Conservation (phyloP, 2,797 vertebrate species). For the Pygocentrus nattereri region DNA sequence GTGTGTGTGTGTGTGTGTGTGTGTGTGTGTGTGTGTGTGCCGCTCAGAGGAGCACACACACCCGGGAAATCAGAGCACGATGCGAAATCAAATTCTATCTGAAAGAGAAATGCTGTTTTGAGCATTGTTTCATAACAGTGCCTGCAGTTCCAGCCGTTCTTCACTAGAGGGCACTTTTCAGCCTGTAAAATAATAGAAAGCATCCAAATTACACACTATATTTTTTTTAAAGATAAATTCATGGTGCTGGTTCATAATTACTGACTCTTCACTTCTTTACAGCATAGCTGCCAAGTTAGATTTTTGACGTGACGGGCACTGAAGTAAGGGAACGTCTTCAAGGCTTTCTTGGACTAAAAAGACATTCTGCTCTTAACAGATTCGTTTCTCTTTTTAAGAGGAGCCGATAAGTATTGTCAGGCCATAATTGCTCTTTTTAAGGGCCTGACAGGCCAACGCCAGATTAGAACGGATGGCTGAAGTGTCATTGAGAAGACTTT, state of each 20-base stretch:
- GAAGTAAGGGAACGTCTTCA: conserved; percentile 22
- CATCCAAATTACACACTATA: too few species aligned
- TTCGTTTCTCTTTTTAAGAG: conserved; percentile 35
- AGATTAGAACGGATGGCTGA: conserved; percentile 52
- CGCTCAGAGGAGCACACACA: conserved; percentile 3
- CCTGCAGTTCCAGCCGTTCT: conserved; percentile 33
- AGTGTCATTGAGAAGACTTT: conserved; percentile 50
- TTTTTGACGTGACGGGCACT: conserved; percentile 37
- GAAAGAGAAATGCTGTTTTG: not conserved
- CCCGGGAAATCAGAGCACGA: too few species aligned
- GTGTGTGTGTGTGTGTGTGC: too few species aligned
- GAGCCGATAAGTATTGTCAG: conserved; percentile 52
- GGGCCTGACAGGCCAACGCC: conserved; percentile 37
- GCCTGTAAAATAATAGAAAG: conserved; percentile 34
- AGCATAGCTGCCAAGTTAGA: conserved; percentile 42
- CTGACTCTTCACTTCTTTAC: conserved; percentile 54
- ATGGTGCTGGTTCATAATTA: conserved; percentile 41
- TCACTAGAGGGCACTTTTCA: conserved; percentile 53
- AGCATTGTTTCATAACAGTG: not conserved
- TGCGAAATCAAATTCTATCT: conserved; percentile 17
- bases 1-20: conserved; percentile 2
- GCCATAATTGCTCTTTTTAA: conserved; percentile 58
- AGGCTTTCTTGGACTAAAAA: conserved; percentile 54
- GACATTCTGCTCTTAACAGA: conserved; percentile 49
- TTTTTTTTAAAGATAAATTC: conserved; percentile 25